Percentiles rank a stretch among this genome's conserved stretches.
Evolutionary conservation across 2,888 invertebrate species (phyloP).

Genomic region (Agrochola macilenta): DNA sequence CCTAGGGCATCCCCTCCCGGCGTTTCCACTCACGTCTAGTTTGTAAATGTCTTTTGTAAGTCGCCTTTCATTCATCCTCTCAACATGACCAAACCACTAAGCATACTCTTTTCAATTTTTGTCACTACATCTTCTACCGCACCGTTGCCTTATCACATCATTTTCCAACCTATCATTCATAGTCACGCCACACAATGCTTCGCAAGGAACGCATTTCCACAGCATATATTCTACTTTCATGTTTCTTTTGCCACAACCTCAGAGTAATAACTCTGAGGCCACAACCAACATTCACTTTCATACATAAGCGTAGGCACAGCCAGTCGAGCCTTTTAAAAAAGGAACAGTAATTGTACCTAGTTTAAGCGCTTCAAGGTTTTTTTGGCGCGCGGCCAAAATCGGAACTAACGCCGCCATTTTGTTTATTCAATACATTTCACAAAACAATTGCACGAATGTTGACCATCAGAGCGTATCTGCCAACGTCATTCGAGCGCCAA

Average conservation of each 20-base stretch:
- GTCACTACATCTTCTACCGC: no score
- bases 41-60: no score
- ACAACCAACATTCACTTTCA: not conserved
- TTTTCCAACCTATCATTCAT: not conserved
- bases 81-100: no score
- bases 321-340: no score
- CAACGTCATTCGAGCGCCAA: not conserved
- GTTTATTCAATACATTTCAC: not conserved
- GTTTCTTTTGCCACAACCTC: not conserved
- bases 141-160: not conserved
- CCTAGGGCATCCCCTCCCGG: no score
- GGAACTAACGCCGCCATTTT: not conserved
- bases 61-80: no score
- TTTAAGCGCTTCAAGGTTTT: not conserved
- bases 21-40: no score
- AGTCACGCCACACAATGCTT: not conserved
- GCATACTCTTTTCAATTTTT: no score
- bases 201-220: not conserved
- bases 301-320: no score
- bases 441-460: not conserved
- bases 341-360: not conserved
- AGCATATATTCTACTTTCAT: not conserved
- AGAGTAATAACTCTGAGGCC: no score
- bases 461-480: no score
- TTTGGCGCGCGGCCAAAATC: not conserved